Evolutionary conservation across 2,797 vertebrate genomes (phyloP).

Genomic region (Zalophus californianus): DNA sequence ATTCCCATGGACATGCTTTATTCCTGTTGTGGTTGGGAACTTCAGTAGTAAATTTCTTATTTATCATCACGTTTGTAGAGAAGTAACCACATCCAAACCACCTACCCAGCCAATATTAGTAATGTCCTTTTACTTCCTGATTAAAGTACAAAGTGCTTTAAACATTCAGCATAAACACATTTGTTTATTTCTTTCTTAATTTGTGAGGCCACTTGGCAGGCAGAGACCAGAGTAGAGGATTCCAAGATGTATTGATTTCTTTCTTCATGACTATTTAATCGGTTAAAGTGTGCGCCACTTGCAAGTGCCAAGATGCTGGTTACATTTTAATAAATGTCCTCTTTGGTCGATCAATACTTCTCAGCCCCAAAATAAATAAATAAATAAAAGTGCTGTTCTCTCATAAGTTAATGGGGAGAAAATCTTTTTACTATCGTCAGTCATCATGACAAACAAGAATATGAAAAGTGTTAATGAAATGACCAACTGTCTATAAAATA

Average conservation of each 20-base stretch:
- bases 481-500: slow-evolving; percentile 87
- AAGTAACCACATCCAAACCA: slow-evolving; percentile 73
- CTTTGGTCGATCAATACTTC: slow-evolving; percentile 84
- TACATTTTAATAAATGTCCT: slow-evolving; percentile 90
- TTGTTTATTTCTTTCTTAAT: slow-evolving; percentile 86
- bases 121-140: slow-evolving; percentile 70
- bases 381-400: slow-evolving; percentile 82
- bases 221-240: slow-evolving; percentile 80
- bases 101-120: slow-evolving; percentile 67
- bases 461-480: slow-evolving; percentile 89
- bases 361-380: slow-evolving; percentile 77
- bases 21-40: neutral
- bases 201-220: slow-evolving; percentile 81
- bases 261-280: slow-evolving; percentile 88
- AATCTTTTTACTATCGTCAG: slow-evolving; percentile 87
- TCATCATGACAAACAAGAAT: slow-evolving; percentile 88
- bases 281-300: slow-evolving; percentile 84
- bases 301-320: slow-evolving; percentile 83
- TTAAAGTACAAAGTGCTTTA: slow-evolving; percentile 79
- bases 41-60: neutral
- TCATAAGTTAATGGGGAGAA: slow-evolving; percentile 87
- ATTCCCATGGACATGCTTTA: neutral
- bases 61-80: slow-evolving; percentile 7
- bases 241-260: slow-evolving; percentile 87
- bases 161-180: slow-evolving; percentile 79